A percentile compares a stretch with the other conserved stretches of the same genome.
Evolutionary conservation across 2,888 invertebrate species (phyloP).

Genomic region (Apamea epomidion): DNA sequence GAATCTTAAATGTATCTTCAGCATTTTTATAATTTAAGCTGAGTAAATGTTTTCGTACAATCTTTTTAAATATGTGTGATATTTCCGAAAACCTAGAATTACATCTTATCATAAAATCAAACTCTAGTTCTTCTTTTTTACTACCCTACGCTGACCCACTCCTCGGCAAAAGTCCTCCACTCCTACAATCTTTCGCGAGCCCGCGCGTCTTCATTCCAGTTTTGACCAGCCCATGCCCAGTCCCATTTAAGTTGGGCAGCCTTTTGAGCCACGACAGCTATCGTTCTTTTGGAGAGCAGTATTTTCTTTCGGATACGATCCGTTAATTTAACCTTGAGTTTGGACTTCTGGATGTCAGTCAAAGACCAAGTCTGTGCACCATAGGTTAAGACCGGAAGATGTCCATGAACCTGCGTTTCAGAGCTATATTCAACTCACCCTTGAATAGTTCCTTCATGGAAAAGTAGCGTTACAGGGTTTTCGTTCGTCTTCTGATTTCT

Average conservation of each 20-base stretch:
- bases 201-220: background rate
- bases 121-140: too few species aligned
- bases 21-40: too few species aligned
- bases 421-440: background rate
- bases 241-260: background rate
- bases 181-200: background rate
- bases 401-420: background rate
- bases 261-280: background rate
- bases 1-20: too few species aligned
- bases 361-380: background rate
- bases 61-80: too few species aligned
- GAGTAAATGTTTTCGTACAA: too few species aligned
- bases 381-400: background rate
- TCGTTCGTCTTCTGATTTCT: background rate
- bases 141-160: background rate
- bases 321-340: background rate
- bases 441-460: background rate
- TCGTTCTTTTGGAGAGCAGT: background rate
- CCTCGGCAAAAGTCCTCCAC: background rate
- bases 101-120: too few species aligned
- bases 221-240: background rate
- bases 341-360: background rate
- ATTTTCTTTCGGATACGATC: background rate
- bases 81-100: too few species aligned
- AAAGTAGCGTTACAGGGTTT: too few species aligned